Evolutionary conservation across 2,113 vertebrate species (phyloP).

Genomic region (Ramphastos sulfuratus): DNA sequence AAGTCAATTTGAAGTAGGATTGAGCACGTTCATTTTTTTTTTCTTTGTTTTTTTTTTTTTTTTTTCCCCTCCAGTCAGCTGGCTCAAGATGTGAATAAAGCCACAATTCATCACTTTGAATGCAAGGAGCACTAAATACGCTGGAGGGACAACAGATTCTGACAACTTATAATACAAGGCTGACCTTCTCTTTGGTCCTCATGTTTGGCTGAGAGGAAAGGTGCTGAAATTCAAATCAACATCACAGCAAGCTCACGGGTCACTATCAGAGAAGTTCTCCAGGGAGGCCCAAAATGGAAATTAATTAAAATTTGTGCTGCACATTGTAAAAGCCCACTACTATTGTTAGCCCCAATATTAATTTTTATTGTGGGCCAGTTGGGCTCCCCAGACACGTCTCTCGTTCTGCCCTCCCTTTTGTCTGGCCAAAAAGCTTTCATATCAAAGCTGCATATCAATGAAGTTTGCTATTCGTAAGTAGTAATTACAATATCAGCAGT

Average conservation of each 20-base stretch:
- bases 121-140: conserved; percentile 64
- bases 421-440: conserved; percentile 82
- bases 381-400: conserved; percentile 83
- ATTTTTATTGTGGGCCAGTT: conserved; percentile 90
- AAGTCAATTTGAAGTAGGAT: conserved; percentile 70
- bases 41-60: neutral
- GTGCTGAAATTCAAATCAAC: conserved; percentile 84
- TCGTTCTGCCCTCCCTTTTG: conserved; percentile 90
- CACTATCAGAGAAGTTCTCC: conserved; percentile 81
- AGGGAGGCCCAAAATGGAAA: conserved; percentile 90
- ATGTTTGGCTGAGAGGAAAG: conserved; percentile 79
- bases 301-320: conserved; percentile 92
- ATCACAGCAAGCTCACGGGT: conserved; percentile 78
- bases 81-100: conserved; percentile 72
- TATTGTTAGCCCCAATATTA: conserved; percentile 90
- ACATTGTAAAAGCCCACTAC: conserved; percentile 87
- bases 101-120: conserved; percentile 50
- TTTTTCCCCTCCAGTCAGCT: conserved; percentile 50
- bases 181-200: conserved; percentile 79
- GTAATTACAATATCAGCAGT: conserved; percentile 97
- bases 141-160: conserved; percentile 78
- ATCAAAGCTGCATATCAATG: conserved; percentile 93
- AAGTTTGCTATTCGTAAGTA: conserved; percentile 86
- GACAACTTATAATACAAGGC: conserved; percentile 78
- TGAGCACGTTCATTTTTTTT: conserved; percentile 38